Percentiles rank a stretch among this genome's conserved stretches.
phyloP scores from a whole-genome alignment of 1,140 invertebrate species.

The Marisa cornuarietis region DNA sequence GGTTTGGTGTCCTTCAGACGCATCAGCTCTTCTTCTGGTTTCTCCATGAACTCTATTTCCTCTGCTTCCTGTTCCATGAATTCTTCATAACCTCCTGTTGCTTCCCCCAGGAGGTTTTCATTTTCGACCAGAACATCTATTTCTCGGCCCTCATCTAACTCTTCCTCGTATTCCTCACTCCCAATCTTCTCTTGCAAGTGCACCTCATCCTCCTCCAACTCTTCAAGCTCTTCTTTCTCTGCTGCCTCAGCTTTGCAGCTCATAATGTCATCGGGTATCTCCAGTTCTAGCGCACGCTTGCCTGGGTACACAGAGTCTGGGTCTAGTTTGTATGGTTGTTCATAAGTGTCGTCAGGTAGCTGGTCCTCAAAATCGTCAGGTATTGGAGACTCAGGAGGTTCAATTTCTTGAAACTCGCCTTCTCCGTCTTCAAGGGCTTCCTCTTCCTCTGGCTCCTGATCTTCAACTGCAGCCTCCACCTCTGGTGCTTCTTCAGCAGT shows the following conservation, averaged over 20 bases:
- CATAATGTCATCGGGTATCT: constrained; percentile 7
- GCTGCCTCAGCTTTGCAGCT: not conserved
- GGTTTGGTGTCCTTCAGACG: constrained; percentile 66
- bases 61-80: constrained; percentile 32
- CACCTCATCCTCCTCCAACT: constrained; percentile 24
- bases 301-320: constrained; percentile 50
- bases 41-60: constrained; percentile 51
- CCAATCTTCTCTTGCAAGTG: constrained; percentile 10
- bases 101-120: constrained; percentile 22
- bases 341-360: constrained; percentile 28
- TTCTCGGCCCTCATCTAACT: constrained; percentile 26
- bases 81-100: constrained; percentile 34
- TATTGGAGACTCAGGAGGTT: constrained; percentile 16
- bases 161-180: constrained; percentile 32
- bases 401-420: constrained; percentile 1
- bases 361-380: constrained; percentile 6
- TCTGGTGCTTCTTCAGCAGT: constrained; percentile 7
- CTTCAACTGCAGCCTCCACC: constrained; percentile 9
- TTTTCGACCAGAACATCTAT: constrained; percentile 11
- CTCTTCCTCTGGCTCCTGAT: constrained; percentile 1
- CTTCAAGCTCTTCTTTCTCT: constrained; percentile 13
- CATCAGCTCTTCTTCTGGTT: constrained; percentile 54
- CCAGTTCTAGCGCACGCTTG: constrained; percentile 49
- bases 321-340: constrained; percentile 30
- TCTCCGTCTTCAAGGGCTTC: constrained; percentile 20